Percentiles rank a stretch among this genome's conserved stretches.
These are phyloP conservation scores for Steatocranus sp. DNA, from an alignment of 2,797 vertebrate genomes.

Conservation along the genomic window DNA sequence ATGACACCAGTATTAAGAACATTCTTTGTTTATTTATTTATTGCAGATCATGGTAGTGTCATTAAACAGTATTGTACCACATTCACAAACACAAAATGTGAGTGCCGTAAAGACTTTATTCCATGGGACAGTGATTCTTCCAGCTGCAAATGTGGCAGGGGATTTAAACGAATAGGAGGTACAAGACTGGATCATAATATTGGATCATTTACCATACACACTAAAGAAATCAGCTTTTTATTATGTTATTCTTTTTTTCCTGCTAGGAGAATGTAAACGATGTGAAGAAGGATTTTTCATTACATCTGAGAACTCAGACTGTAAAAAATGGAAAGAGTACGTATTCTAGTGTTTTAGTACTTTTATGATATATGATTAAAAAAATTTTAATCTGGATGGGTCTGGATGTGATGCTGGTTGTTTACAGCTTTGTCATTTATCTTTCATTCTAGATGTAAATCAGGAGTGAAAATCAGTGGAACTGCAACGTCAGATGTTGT, in stretches of 20 bases:
- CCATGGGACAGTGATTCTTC: accelerated
- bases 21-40: neutral
- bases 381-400: neutral
- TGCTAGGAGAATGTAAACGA: conserved; percentile 20
- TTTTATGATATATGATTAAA: neutral
- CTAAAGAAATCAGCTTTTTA: too few species aligned
- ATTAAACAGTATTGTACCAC: accelerated
- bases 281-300: conserved; percentile 53
- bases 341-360: neutral
- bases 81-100: conserved; percentile 28
- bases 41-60: neutral
- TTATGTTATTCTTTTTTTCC: neutral
- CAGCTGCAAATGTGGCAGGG: conserved; percentile 43
- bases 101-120: conserved; percentile 39
- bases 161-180: conserved; percentile 42
- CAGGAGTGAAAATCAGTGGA: conserved; percentile 28
- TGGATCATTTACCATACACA: neutral
- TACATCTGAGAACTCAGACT: accelerated
- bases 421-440: neutral
- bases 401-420: neutral
- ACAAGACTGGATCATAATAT: neutral
- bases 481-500: conserved; percentile 27
- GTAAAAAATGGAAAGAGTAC: conserved; percentile 61
- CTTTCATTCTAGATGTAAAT: conserved; percentile 43
- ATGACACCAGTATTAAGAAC: neutral